Base-by-base conservation (phyloP, 2,888 invertebrate genomes). In the Pherbina coryleti region DNA sequence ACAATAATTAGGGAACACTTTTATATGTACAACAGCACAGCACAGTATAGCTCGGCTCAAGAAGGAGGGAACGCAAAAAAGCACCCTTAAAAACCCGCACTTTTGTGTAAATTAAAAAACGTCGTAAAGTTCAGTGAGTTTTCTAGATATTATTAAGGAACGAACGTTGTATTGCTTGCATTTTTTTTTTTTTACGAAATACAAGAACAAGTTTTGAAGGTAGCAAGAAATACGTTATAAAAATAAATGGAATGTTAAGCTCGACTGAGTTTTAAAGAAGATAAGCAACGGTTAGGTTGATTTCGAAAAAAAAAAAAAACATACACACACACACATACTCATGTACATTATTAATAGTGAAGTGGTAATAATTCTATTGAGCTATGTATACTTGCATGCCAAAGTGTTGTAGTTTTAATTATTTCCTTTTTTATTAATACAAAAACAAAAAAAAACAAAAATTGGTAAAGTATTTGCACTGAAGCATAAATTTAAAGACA, bases 211-310 rank as follows among this genome's bases (percentile, higher is more conserved):
- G 37, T 73, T 73, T 73, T 44, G 9, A 77, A 62, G 78, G 51
- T 70, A 75, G 76, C 76, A 69, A 71, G 81, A 85, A 86, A 84
- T 85, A 86, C 86, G 86, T 86, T 86, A 44, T 44, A 86, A 83
- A 86, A 86, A 79, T 80, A 77, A 75, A 64, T 57, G 44, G 69
- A 67, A 78, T 69, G 78, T 79, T 81, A 83, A 83, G 84, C 85
- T 84, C 84, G 84, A 84, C 84, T 85, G 83, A 80, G 78, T 85
- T 82, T 70, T 55, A 64, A 72, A 64, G 66, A 64, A 72, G 77
- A 76, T 64, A 74, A 75, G 70, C 75, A 77, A 78, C 78, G 78
- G 67, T 77, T 80, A 75, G 71, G 64, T 77, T 75, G 44, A 49
- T 79, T 71, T 74, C 44, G 44, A 75, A 22, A 78, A 79, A 71